Percentiles rank a stretch among this genome's conserved stretches.
phyloP scores from a whole-genome alignment of 1,140 invertebrate species.

The Drosophila obscura region DNA sequence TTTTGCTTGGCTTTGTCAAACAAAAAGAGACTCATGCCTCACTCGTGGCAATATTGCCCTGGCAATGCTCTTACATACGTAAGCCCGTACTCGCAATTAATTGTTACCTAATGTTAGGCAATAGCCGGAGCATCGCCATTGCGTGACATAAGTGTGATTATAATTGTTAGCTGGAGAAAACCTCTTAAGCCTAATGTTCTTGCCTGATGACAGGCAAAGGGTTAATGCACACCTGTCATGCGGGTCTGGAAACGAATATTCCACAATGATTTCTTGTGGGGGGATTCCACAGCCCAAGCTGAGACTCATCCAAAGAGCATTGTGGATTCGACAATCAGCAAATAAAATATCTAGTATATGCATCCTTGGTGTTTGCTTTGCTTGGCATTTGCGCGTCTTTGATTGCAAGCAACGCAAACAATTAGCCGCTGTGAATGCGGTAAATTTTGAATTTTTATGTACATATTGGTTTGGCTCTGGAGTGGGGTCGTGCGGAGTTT shows the following conservation, averaged over 20 bases:
- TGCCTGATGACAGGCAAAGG: too few relatives aligned
- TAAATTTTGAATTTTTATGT: constrained; percentile 56
- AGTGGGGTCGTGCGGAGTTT: constrained; percentile 34
- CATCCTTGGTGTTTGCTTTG: constrained; percentile 2
- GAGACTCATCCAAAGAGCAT: constrained; percentile 15
- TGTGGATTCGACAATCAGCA: background rate
- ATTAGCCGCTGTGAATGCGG: constrained; percentile 56
- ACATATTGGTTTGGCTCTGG: constrained; percentile 30
- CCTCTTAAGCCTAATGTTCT: too few relatives aligned
- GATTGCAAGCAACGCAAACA: constrained; percentile 44
- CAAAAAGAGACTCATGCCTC: constrained; percentile 33
- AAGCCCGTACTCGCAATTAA: constrained; percentile 15
- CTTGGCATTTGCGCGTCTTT: constrained; percentile 39
- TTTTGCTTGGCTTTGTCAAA: constrained; percentile 68
- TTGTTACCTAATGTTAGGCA: constrained; percentile 36
- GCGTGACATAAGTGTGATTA: constrained; percentile 20
- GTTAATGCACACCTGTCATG: background rate
- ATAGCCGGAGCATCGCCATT: constrained; percentile 16
- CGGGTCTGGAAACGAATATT: too few relatives aligned
- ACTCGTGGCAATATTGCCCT: constrained; percentile 37
- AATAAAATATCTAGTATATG: too few relatives aligned
- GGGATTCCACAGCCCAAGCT: too few relatives aligned
- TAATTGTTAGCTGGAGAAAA: too few relatives aligned
- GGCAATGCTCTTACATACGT: constrained; percentile 24
- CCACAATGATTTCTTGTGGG: too few relatives aligned